phyloP scores from a whole-genome alignment of 37 sponge, comb jelly and placozoan genomes.

The Ephydatia muelleri region DNA sequence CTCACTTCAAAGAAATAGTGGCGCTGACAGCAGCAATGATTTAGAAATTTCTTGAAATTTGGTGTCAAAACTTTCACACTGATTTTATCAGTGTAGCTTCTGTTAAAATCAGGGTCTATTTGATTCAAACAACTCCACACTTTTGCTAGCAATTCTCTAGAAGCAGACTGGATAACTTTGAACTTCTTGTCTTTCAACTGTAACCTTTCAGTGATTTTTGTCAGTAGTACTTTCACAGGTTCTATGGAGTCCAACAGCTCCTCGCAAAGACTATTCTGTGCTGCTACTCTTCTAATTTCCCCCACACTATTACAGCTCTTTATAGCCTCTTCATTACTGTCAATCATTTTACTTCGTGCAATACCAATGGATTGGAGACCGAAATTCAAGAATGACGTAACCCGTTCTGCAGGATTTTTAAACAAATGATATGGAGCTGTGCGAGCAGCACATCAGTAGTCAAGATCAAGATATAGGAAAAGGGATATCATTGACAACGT shows the following conservation, averaged over 20 bases:
- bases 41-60: background rate
- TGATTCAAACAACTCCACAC: background rate
- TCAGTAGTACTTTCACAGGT: slow-evolving; percentile 16
- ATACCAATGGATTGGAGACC: slow-evolving; percentile 31
- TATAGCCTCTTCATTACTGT: slow-evolving; percentile 16
- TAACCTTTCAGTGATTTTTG: slow-evolving; percentile 10
- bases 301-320: slow-evolving; percentile 13
- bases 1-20: slow-evolving; percentile 21
- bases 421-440: slow-evolving; percentile 36
- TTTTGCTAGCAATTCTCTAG: background rate
- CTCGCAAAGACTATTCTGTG: background rate
- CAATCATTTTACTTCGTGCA: slow-evolving; percentile 2
- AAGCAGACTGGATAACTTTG: slow-evolving; percentile 8
- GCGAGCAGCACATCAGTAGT: slow-evolving; percentile 17
- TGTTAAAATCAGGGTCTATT: background rate
- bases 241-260: slow-evolving; percentile 9
- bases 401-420: slow-evolving; percentile 21
- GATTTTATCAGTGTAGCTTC: background rate
- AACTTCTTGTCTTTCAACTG: slow-evolving; percentile 26
- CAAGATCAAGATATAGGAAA: slow-evolving; percentile 14
- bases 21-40: slow-evolving; percentile 6
- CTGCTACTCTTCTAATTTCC: slow-evolving; percentile 15
- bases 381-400: slow-evolving; percentile 26
- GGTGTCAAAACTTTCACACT: slow-evolving; percentile 11
- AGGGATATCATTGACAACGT: slow-evolving; percentile 15